These are phyloP conservation scores for Clitarchus hookeri DNA, from an alignment of 2,888 invertebrate species.

Conservation along the genomic window DNA sequence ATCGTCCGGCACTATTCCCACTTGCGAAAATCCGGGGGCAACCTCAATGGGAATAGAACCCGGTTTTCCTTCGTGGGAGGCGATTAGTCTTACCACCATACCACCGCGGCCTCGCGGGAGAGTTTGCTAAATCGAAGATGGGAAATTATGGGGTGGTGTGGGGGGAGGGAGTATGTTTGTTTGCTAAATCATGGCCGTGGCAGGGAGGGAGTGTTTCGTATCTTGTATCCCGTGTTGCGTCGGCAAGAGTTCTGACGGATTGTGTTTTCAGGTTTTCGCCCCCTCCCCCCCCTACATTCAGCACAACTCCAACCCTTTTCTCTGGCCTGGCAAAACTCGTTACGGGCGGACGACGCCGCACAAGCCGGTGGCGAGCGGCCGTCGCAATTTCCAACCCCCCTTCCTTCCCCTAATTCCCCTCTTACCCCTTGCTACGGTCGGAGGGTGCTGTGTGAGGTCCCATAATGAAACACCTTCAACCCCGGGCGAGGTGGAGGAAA, in stretches of 20 bases:
- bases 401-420: no score
- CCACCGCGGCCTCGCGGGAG: no score
- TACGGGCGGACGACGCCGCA: neutral
- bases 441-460: neutral
- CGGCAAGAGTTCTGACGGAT: constrained; percentile 10
- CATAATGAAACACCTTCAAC: constrained; percentile 25
- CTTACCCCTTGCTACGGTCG: neutral
- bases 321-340: neutral
- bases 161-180: no score
- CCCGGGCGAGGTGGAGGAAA: constrained; percentile 18
- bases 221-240: neutral
- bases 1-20: no score
- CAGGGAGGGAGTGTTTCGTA: neutral
- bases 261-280: neutral
- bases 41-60: no score
- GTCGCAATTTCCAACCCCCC: neutral
- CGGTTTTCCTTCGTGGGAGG: no score
- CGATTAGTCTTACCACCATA: no score
- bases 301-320: neutral
- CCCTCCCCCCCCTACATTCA: neutral
- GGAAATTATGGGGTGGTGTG: no score
- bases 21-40: no score
- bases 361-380: neutral
- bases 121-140: no score
- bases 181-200: no score